Percentiles rank a stretch among this genome's conserved stretches.
Evolutionary conservation across 1,140 invertebrate genomes (phyloP).

Genomic region (Plutomurus gul): DNA sequence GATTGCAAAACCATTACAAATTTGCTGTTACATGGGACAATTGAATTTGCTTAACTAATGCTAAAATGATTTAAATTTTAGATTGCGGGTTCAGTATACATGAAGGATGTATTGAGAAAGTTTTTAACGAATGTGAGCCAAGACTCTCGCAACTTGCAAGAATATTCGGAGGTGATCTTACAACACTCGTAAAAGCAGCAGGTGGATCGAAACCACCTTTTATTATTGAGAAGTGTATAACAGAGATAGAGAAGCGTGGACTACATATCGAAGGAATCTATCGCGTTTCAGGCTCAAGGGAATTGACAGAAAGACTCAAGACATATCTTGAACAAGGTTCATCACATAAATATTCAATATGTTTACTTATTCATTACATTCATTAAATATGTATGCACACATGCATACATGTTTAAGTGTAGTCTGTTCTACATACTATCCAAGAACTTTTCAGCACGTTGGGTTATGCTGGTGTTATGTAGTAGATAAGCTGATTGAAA

Average conservation of each 20-base stretch:
- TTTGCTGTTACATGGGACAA: no score
- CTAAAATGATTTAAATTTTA: slow-evolving; percentile 57
- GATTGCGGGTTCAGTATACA: slow-evolving; percentile 88
- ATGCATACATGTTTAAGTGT: no score
- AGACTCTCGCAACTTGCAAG: slow-evolving; percentile 66
- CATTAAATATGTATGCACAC: slow-evolving; percentile 21
- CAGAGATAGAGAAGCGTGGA: slow-evolving; percentile 65
- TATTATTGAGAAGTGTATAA: slow-evolving; percentile 65
- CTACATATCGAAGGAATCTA: slow-evolving; percentile 67
- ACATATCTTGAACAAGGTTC: slow-evolving; percentile 64
- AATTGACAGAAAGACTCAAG: slow-evolving; percentile 64
- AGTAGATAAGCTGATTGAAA: neutral
- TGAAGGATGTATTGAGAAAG: slow-evolving; percentile 79
- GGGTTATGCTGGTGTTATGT: no score
- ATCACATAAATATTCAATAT: slow-evolving; percentile 21
- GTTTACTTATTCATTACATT: neutral
- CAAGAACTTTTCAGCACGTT: no score
- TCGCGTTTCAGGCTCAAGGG: slow-evolving; percentile 66
- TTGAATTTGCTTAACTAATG: neutral
- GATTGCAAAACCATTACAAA: no score
- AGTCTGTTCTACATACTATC: no score
- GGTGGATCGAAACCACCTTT: slow-evolving; percentile 60
- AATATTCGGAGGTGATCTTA: slow-evolving; percentile 68
- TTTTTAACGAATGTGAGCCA: slow-evolving; percentile 66
- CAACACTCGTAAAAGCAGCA: slow-evolving; percentile 65